Conservation (phyloP, 2,888 invertebrate species). For the Dryadula phaetusa region DNA sequence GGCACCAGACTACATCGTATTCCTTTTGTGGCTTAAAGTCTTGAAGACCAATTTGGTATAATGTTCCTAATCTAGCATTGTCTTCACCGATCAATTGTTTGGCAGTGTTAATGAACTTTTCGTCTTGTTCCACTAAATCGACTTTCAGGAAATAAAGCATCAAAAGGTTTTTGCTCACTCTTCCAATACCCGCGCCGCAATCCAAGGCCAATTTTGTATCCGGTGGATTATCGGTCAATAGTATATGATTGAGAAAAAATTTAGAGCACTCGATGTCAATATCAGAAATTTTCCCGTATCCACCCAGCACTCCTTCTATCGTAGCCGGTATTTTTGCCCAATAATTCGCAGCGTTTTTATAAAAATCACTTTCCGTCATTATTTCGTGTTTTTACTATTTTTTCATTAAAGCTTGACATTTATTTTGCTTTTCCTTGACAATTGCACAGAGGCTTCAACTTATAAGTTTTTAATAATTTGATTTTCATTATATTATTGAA, state of each 20-base stretch:
- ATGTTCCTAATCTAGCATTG: constrained; percentile 85
- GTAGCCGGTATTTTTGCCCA: constrained; percentile 95
- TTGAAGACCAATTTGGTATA: constrained; percentile 91
- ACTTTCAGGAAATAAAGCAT: constrained; percentile 91
- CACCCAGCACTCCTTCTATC: constrained; percentile 97
- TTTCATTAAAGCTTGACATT: constrained; percentile 17
- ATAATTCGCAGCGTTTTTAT: constrained; percentile 90
- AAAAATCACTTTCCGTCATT: constrained; percentile 66
- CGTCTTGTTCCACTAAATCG: constrained; percentile 96
- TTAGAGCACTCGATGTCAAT: constrained; percentile 95
- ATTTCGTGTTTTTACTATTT: constrained; percentile 1
- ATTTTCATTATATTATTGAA: constrained; percentile 5
- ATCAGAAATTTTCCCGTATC: constrained; percentile 93
- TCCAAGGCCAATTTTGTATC: constrained; percentile 90
- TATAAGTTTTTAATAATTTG: neutral
- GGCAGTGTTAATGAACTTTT: constrained; percentile 91
- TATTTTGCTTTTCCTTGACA: neutral
- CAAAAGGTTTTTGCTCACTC: constrained; percentile 94
- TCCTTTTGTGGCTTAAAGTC: constrained; percentile 90
- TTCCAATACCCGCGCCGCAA: constrained; percentile 98
- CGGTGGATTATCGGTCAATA: constrained; percentile 76
- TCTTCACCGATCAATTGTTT: constrained; percentile 73
- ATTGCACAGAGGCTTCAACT: neutral
- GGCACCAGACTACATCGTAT: constrained; percentile 98
- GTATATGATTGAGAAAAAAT: constrained; percentile 86